Evolutionary conservation across 2,113 vertebrate genomes (phyloP), one percentile per base, ranked within the genome.

Genomic region (Rhynchomys soricoides): DNA sequence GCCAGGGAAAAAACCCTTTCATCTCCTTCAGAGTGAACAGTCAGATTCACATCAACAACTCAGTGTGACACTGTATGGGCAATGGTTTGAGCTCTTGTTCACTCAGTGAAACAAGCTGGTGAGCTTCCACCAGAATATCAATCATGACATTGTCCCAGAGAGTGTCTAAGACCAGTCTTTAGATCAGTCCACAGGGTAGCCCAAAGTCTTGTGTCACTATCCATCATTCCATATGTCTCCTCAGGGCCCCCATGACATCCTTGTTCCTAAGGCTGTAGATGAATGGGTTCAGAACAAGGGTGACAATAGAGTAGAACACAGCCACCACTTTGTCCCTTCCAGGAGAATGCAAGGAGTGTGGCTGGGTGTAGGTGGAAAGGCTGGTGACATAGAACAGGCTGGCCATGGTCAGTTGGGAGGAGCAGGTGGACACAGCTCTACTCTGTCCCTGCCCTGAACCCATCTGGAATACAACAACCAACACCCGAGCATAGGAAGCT

Each of bases 231-330:
- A 90, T 2, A 5, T 86, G 45, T 73, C 64, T 94, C 15, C 31
- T 96, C 50, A 89, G 5, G 12, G 78, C 62, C 2, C 78, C 62
- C 13, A 64, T 52, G 37, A 92, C 70, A 4, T 96, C 89, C 45
- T 52, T 96, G 34, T 90, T 68, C 31, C 66, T 68, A 31, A 68
- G 66, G 13, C 66, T 68, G 31, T 68, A 68, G 66, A 68, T 68
- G 19, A 88, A 83, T 1, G 77, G 86, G 48, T 92, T 94, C 59
- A 91, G 59, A 83, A 91, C 48, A 45, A 89, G 75, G 9, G 75
- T 88, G 13, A 96, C 12, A 0, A 94, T 83, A 16, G 75, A 52
- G 5, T 96, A 91, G 37, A 96, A 29, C 3, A 91, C 75, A 4
- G 89, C 83, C 43, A 88, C 24, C 4, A 26, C 26, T 7, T 83